Evolutionary conservation across 2,888 invertebrate genomes (phyloP), one percentile per base, ranked within the genome.

Genomic region (Campoletis raptor): DNA sequence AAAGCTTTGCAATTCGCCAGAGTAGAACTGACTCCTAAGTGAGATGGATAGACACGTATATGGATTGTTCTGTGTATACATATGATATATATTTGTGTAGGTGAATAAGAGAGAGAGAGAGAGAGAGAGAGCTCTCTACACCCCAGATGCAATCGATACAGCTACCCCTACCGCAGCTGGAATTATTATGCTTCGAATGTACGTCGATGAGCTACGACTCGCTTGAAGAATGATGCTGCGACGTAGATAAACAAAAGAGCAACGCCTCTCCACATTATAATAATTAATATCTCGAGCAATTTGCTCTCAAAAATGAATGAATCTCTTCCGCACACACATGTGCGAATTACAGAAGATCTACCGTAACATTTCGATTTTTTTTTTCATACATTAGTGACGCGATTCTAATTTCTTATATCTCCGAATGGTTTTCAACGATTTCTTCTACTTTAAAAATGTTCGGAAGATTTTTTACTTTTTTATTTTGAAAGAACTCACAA

Each of bases 141-240:
- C 81, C 88, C 88, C 89, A 91, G 91, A 91, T 91, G 88, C 89
- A 91, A 92, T 92, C 90, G 88, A 92, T 92, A 90, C 87, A 91
- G 90, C 90, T 88, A 86, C 78, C 86, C 88, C 61, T 84, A 86
- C 79, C 70, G 72, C 72, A 79, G 86, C 86, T 87, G 79, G 85
- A 89, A 84, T 88, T 83, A 86, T 88, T 87, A 88, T 87, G 88
- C 89, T 87, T 87, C 87, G 83, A 83, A 67, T 67, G 74, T 81
- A 64, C 81, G 64, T 84, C 81, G 73, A 79, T 79, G 61, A 70
- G 78, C 81, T 42, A 81, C 83, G 73, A 54, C 54, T 78, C 48
- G 18, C 24, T 45, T 12, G 52, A 61, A 72, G 72, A 72, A 83
- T 70, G 61, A 67, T 76, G 40, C 40, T 72, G 64, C 73, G 40